Evolutionary conservation across 92 coral and sea anemone species (phyloP).

Genomic region (Palythoa heliodiscus): DNA sequence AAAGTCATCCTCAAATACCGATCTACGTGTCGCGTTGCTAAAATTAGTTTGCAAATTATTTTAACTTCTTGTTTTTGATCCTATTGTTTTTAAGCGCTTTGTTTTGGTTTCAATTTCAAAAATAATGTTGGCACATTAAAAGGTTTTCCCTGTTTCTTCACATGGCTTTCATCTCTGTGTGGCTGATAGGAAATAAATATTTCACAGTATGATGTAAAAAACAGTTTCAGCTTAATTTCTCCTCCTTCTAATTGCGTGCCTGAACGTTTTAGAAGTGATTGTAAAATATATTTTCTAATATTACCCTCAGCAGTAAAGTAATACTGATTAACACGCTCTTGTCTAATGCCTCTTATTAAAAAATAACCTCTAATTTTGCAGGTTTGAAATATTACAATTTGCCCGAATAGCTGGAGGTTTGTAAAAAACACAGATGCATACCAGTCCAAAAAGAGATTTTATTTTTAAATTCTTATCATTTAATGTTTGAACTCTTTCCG

Average conservation of each 20-base stretch:
- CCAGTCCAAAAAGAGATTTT: background rate
- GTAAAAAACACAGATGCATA: background rate
- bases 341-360: too few relatives aligned
- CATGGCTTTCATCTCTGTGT: slow-evolving; percentile 25
- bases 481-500: background rate
- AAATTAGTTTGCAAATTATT: background rate
- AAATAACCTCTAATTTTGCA: background rate
- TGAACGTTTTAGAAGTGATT: slow-evolving; percentile 49
- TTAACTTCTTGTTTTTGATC: background rate
- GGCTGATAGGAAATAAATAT: slow-evolving; percentile 38
- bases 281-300: slow-evolving; percentile 34
- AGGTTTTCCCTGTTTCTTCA: slow-evolving; percentile 15
- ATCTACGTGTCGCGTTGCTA: background rate
- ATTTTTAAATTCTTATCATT: background rate
- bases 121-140: slow-evolving; percentile 20
- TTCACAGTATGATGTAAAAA: slow-evolving; percentile 37
- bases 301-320: slow-evolving; percentile 15
- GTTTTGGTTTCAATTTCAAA: slow-evolving; percentile 28
- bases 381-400: background rate
- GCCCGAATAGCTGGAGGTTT: background rate
- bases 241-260: slow-evolving; percentile 11
- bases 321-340: background rate
- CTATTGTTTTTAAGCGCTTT: slow-evolving; percentile 16
- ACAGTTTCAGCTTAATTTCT: slow-evolving; percentile 25
- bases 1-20: background rate